Base-by-base conservation (phyloP, 23 tunicate species). In the Halocynthia roretzi region DNA sequence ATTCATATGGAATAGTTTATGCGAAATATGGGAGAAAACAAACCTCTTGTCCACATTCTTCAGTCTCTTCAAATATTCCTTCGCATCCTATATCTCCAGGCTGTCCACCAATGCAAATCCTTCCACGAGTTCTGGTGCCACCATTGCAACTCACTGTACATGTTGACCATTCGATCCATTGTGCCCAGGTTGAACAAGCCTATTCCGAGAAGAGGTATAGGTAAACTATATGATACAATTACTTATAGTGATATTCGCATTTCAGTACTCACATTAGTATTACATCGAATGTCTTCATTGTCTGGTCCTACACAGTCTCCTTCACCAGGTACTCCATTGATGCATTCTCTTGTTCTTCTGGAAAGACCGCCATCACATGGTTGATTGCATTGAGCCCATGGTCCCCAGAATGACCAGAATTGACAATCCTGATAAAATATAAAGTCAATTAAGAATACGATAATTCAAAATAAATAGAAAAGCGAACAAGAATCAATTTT, bases 351-450 rank as follows among this genome's bases (percentile, higher is more conserved):
- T 6, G 66, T 51, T 40, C 91, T 77, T 31, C 84, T 84, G 56
- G 80, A 50, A 10, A 80, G 61, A 31, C 97, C 97, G 48, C 81
- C 71, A 53, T 91, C 97, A 63, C 97, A 91, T 6, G 73, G 73
- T 51, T 77, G 75, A 54, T 81, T 82, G 77, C 97, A 91, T n/a
- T 53, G 58, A 18, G 91, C 44, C 97, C 97, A 91, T 7, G 78
- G 71, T 6, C 76, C 50, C 97, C 97, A 91, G 57, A 71, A 61
- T 50, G 81, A 49, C 84, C 91, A 91, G 78, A 61, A 71, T 21
- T 80, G 83, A 67, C 97, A 91, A 14, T 48, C 61, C 89, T 84
- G 18, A 8, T 51, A 51, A 53, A 20, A 21, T 31, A 31, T 31
- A 31, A 31, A 31, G 44, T 31, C 44, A 31, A 31, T 31, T 31